Evolutionary conservation across 1,140 invertebrate species (phyloP), one percentile per base, ranked within the genome.

Genomic region (Drosophila tropicalis): DNA sequence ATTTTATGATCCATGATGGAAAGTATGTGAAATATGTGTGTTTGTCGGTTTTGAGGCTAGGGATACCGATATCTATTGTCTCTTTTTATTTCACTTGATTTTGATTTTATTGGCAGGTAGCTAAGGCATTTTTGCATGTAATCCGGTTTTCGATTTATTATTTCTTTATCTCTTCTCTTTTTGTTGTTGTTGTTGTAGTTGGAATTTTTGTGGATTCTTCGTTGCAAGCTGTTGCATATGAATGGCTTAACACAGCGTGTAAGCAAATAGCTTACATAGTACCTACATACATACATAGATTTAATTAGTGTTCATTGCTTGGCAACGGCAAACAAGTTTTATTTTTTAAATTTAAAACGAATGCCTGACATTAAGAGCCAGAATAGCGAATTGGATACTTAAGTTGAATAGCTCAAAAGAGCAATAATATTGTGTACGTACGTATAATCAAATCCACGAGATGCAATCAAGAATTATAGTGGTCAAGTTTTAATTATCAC

Each of bases 111-210:
- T 40, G 39, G 41, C 17, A 76, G 70, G 41, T 25, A 76, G 70
- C 73, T 70, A 56, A 29, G 68, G 77, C 70, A 73, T 41, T 77
- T 80, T 84, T 56, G 47, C 76, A 62, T 79, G 80, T 83, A 79
- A 83, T 84, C 66, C 68, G 76, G 60, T 60, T 40, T 70, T 58
- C 17, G 34, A 32, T 17, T 17, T 51, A 29, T 29, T 29, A 5
- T 29, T 1, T 29, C 29, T 51, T 51, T 22, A 36, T 36, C 1
- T 9, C 15, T 47, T 47, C 17, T 17, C 10, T 9, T 19, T 47
- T 15, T 44, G 15, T 15, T 44, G n/a, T 22, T 29, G 25, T 25
- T 25, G 25, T 29, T 6, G 29, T 29, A 5, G 29, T 5, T 29
- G 29, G 19, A 51, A 51, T 51, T 51, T 51, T 51, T 51, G 44